phyloP scores from a whole-genome alignment of 1,140 invertebrate species.

The Pseudobourletiella spinata region DNA sequence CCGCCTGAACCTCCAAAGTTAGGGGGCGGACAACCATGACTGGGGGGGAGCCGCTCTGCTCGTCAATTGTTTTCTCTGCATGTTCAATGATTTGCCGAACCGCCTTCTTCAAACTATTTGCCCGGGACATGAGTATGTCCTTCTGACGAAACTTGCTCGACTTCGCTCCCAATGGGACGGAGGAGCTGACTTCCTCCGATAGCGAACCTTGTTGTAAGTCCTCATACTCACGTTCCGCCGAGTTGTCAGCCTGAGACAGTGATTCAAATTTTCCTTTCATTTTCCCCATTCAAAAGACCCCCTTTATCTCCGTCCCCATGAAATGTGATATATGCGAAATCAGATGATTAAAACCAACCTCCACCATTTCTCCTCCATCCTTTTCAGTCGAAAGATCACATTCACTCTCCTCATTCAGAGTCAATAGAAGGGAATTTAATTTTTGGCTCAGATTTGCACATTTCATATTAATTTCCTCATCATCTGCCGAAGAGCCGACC shows the following conservation, averaged over 20 bases:
- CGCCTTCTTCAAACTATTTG: conserved; percentile 79
- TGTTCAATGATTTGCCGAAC: conserved; percentile 73
- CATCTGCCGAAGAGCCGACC: conserved; percentile 48
- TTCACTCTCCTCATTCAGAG: conserved; percentile 56
- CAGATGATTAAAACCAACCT: conserved; percentile 3
- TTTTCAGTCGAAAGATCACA: conserved; percentile 24
- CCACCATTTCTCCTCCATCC: conserved; percentile 11
- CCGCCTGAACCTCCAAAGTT: conserved; percentile 10
- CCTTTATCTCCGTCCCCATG: no score
- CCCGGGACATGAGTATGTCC: conserved; percentile 50
- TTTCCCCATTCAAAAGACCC: no score
- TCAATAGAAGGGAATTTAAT: conserved; percentile 61
- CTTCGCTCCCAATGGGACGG: neutral
- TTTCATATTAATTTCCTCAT: conserved; percentile 55
- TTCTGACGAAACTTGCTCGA: conserved; percentile 36
- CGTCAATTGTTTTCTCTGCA: conserved; percentile 57
- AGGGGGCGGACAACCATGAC: conserved; percentile 30
- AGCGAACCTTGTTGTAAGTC: neutral
- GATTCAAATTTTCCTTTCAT: neutral
- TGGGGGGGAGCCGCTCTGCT: conserved; percentile 40
- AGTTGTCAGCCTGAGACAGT: neutral
- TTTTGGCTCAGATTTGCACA: conserved; percentile 69
- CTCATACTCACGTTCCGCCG: neutral
- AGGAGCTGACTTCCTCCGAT: neutral
- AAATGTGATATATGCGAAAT: no score